A percentile compares a stretch with the other conserved stretches of the same genome.
phyloP scores from a whole-genome alignment of 2,113 vertebrate species.

The Halcyon senegalensis region DNA sequence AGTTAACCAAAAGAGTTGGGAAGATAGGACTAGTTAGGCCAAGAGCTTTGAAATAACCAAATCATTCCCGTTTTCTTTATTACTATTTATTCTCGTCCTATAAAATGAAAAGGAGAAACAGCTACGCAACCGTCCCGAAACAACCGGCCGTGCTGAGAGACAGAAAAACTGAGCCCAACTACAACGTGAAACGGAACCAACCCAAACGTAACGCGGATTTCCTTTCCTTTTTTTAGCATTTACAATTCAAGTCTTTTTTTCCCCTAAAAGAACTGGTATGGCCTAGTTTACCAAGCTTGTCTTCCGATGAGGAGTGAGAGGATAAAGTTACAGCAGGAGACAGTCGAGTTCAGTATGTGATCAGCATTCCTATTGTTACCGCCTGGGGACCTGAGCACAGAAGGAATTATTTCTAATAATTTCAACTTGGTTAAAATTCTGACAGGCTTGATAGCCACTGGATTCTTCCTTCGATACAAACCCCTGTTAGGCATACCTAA shows the following conservation, averaged over 20 bases:
- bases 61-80: neutral
- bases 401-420: conserved; percentile 12
- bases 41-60: neutral
- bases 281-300: neutral
- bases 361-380: neutral
- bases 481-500: neutral
- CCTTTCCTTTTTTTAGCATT: neutral
- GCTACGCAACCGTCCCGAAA: neutral
- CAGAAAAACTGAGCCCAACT: neutral
- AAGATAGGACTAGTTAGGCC: neutral
- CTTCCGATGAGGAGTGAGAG: neutral
- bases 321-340: neutral
- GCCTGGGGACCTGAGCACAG: neutral
- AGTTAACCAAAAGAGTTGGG: neutral
- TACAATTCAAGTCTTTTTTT: neutral
- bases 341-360: neutral
- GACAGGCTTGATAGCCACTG: neutral
- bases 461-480: neutral
- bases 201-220: fast-evolving
- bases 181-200: neutral
- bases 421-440: neutral
- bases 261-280: neutral
- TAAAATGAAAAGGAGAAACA: neutral
- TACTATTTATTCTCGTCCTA: neutral
- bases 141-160: fast-evolving